phyloP scores from a whole-genome alignment of 2,797 vertebrate species.

The Alcedo quadribrachys region DNA sequence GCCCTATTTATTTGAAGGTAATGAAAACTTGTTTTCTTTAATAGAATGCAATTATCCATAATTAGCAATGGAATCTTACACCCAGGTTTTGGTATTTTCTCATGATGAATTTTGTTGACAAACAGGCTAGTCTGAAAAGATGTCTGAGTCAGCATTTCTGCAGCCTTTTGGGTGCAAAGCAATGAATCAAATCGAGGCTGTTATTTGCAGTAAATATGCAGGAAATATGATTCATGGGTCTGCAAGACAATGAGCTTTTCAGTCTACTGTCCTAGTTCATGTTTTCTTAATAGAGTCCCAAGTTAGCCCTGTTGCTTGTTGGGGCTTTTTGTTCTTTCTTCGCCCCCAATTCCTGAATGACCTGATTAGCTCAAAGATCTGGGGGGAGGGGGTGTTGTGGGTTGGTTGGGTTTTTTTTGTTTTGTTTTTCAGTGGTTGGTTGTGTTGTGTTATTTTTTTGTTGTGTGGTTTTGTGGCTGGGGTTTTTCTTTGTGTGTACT shows the following conservation, averaged over 20 bases:
- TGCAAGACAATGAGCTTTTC: background rate
- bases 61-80: background rate
- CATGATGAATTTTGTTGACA: background rate
- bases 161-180: background rate
- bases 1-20: background rate
- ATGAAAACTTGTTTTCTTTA: background rate
- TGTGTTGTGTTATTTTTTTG: background rate
- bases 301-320: background rate
- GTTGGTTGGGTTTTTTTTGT: background rate
- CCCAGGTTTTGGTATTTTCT: background rate
- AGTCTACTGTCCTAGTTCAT: background rate
- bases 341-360: background rate
- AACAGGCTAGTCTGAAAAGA: background rate
- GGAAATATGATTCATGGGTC: background rate
- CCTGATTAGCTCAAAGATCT: background rate
- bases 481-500: background rate
- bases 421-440: background rate
- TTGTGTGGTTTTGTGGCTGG: too few species aligned
- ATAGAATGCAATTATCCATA: background rate
- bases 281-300: background rate
- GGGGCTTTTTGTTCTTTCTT: background rate
- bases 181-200: background rate
- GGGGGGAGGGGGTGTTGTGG: fast-evolving
- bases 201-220: background rate
- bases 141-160: background rate